These are phyloP conservation scores for Vollenhovia emeryi DNA, from an alignment of 1,140 invertebrate genomes.

Conservation along the genomic window DNA sequence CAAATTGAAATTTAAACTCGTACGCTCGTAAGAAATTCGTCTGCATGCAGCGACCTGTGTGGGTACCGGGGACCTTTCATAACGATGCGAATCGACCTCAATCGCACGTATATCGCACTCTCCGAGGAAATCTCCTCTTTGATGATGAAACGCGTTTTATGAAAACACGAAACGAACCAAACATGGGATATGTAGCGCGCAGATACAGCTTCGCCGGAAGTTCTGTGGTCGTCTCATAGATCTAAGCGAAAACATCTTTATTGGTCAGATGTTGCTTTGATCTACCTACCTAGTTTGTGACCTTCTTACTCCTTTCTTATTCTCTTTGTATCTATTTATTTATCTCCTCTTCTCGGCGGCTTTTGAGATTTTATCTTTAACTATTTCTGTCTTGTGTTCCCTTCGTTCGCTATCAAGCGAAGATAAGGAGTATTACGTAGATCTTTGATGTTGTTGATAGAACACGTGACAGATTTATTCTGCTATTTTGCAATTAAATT, in stretches of 20 bases:
- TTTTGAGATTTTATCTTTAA: slow-evolving; percentile 15
- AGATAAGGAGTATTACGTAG: background rate
- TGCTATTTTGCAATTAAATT: slow-evolving; percentile 5
- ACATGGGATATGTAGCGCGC: background rate
- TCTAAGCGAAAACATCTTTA: slow-evolving; percentile 22
- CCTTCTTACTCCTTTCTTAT: background rate
- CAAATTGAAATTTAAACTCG: slow-evolving; percentile 13
- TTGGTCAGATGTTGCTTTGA: slow-evolving; percentile 29
- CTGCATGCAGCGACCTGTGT: background rate
- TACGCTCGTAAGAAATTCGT: background rate
- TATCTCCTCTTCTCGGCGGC: background rate
- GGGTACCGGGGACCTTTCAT: background rate
- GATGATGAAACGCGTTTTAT: slow-evolving; percentile 23
- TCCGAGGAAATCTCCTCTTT: slow-evolving; percentile 52
- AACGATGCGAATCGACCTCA: slow-evolving; percentile 4
- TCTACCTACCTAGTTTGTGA: background rate
- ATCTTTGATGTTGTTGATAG: background rate
- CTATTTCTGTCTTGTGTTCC: background rate
- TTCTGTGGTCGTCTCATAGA: background rate
- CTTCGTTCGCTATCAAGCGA: background rate
- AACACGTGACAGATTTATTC: background rate
- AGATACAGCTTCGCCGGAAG: background rate
- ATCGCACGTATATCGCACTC: background rate
- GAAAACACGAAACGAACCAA: slow-evolving; percentile 28
- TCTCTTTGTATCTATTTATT: background rate